These are phyloP conservation scores for Halisarca cf. caerulea DNA, from an alignment of 37 sponge, comb jelly and placozoan species.

Conservation along the genomic window DNA sequence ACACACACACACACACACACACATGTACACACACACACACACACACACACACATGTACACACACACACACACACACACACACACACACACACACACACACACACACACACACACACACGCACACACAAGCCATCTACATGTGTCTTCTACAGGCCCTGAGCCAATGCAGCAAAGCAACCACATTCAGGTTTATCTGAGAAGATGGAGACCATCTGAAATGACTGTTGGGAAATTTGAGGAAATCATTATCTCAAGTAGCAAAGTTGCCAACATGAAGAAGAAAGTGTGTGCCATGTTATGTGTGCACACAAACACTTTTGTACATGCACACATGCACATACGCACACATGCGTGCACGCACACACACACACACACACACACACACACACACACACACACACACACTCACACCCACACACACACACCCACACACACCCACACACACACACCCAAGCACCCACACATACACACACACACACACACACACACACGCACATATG, in stretches of 20 bases:
- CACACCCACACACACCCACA: too few species aligned
- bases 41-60: too few species aligned
- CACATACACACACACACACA: too few species aligned
- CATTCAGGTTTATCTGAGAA: constrained; percentile 79
- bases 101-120: too few species aligned
- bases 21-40: too few species aligned
- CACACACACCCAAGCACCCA: neutral
- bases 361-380: neutral
- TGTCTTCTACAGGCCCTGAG: constrained; percentile 66
- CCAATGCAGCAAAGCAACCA: constrained; percentile 58
- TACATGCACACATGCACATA: neutral
- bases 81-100: too few species aligned
- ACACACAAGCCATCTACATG: too few species aligned
- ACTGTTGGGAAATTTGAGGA: constrained; percentile 63
- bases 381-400: constrained; percentile 38
- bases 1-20: too few species aligned
- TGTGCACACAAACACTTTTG: too few species aligned
- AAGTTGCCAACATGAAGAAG: constrained; percentile 47
- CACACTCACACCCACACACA: constrained; percentile 26
- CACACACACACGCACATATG: too few species aligned
- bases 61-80: too few species aligned
- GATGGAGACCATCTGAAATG: constrained; percentile 80
- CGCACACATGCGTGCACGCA: neutral
- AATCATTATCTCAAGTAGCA: constrained; percentile 54
- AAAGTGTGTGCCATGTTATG: constrained; percentile 67